Evolutionary conservation across 1,140 invertebrate genomes (phyloP).

Genomic region (Heliconius hermathena): DNA sequence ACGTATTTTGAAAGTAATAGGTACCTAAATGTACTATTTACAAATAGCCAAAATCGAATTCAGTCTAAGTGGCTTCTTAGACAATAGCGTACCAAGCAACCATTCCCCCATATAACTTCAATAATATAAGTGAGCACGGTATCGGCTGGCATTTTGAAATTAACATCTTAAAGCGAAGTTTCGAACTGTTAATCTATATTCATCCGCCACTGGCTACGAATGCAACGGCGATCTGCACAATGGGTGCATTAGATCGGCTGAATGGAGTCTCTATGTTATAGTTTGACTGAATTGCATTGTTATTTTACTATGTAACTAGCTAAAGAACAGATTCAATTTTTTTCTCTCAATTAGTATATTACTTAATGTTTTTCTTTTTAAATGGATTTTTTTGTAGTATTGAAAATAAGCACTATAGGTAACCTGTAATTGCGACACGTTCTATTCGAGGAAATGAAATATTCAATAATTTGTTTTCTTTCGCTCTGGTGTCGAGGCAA

Average conservation of each 20-base stretch:
- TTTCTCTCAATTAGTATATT: background rate
- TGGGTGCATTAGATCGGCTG: slow-evolving; percentile 61
- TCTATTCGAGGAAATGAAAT: too few species aligned
- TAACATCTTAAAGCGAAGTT: slow-evolving; percentile 62
- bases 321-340: too few species aligned
- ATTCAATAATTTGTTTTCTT: too few species aligned
- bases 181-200: slow-evolving; percentile 72
- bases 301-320: background rate
- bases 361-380: background rate
- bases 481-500: too few species aligned
- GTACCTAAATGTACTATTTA: too few species aligned
- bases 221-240: slow-evolving; percentile 63
- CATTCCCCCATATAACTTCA: slow-evolving; percentile 36
- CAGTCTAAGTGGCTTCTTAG: slow-evolving; percentile 19
- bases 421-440: too few species aligned
- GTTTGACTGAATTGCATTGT: slow-evolving; percentile 16
- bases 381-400: too few species aligned
- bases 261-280: slow-evolving; percentile 46
- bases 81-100: slow-evolving; percentile 32
- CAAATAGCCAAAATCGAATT: slow-evolving; percentile 18
- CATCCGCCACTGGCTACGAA: slow-evolving; percentile 71
- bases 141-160: slow-evolving; percentile 52
- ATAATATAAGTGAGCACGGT: slow-evolving; percentile 44
- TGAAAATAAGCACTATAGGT: too few species aligned
- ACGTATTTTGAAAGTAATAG: too few species aligned